Evolutionary conservation across 2,888 invertebrate genomes (phyloP).

Genomic region (Caenorhabditis becei): DNA sequence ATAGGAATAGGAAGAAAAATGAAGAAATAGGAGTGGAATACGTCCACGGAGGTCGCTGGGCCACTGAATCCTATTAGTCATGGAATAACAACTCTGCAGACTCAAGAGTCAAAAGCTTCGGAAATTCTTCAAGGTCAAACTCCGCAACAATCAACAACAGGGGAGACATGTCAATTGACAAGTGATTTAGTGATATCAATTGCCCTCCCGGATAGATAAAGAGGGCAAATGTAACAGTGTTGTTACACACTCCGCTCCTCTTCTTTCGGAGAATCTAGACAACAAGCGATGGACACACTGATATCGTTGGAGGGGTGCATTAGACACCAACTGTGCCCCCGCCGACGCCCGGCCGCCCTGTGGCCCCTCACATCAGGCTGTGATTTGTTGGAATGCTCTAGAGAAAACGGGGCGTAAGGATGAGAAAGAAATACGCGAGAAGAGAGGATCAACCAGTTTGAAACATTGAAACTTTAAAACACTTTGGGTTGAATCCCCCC

Average conservation of each 20-base stretch:
- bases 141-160: conserved; percentile 14
- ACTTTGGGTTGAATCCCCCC: neutral
- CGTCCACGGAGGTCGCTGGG: too few species aligned
- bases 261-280: conserved; percentile 30
- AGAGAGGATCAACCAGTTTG: conserved; percentile 8
- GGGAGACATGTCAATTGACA: conserved; percentile 26
- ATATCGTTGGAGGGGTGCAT: conserved; percentile 44
- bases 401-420: conserved; percentile 23
- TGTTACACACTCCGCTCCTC: conserved; percentile 28
- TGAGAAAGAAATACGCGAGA: conserved; percentile 11
- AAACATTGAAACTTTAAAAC: neutral
- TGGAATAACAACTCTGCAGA: too few species aligned
- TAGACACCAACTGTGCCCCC: conserved; percentile 49
- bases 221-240: conserved; percentile 57
- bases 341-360: conserved; percentile 5
- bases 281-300: conserved; percentile 46
- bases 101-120: neutral
- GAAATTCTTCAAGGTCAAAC: neutral
- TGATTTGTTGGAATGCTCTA: conserved; percentile 43
- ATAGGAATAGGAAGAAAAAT: conserved; percentile 13
- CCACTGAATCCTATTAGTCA: too few species aligned
- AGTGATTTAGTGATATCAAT: conserved; percentile 56
- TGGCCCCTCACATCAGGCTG: conserved; percentile 22
- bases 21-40: too few species aligned
- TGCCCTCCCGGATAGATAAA: conserved; percentile 24